Evolutionary conservation across 2,797 vertebrate genomes (phyloP).

Genomic region (Cacajao melanocephalus): DNA sequence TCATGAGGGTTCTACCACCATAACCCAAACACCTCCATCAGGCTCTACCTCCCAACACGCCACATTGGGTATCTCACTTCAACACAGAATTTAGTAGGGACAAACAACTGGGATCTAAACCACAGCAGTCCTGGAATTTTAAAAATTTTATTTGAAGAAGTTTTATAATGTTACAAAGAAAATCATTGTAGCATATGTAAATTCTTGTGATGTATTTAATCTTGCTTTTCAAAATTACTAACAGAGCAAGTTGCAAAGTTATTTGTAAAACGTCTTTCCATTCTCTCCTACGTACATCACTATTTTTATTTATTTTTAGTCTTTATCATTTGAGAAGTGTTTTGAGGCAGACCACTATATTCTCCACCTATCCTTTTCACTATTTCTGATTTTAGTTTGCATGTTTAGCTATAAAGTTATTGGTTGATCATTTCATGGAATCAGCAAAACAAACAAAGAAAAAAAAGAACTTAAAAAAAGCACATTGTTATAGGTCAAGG

Average conservation of each 20-base stretch:
- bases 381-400: not conserved
- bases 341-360: not conserved
- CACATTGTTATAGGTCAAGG: not conserved
- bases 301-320: not conserved
- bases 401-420: not conserved
- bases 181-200: not conserved
- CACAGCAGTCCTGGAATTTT: not conserved
- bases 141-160: not conserved
- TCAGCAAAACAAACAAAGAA: not conserved
- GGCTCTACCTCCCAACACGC: not conserved
- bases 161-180: constrained; percentile 40
- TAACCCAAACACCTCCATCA: too few relatives aligned
- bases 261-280: not conserved
- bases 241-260: not conserved
- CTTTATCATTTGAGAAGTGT: not conserved
- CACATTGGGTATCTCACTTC: not conserved
- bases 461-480: not conserved
- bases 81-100: not conserved
- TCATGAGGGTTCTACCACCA: not conserved
- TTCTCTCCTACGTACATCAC: not conserved
- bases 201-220: not conserved
- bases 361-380: not conserved
- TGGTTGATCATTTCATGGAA: not conserved
- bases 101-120: not conserved
- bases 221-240: not conserved